Evolutionary conservation across 1,140 invertebrate species (phyloP).

Genomic region (Heliconius hewitsoni): DNA sequence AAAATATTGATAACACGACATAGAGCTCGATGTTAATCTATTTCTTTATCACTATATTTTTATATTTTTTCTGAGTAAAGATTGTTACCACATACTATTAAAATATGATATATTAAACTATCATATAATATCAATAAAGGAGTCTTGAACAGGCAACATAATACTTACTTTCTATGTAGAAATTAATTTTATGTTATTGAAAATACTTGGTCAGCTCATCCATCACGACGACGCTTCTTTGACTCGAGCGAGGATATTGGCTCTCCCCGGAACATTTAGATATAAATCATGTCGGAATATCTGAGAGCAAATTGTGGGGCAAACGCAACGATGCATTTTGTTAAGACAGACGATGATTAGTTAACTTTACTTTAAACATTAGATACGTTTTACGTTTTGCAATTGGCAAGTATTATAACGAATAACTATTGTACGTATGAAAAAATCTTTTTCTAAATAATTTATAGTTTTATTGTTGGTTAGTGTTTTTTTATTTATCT

Average conservation of each 20-base stretch:
- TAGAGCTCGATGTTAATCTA: too few relatives aligned
- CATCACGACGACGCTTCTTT: conserved; percentile 47
- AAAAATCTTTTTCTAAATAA: too few relatives aligned
- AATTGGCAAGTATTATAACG: background rate
- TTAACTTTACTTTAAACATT: conserved; percentile 24
- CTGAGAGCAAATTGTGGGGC: conserved; percentile 27
- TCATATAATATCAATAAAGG: background rate
- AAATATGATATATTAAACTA: background rate
- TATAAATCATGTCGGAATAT: conserved; percentile 41
- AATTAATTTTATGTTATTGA: conserved; percentile 52
- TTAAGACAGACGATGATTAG: conserved; percentile 30
- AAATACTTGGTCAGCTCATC: conserved; percentile 48
- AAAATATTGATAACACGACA: too few relatives aligned
- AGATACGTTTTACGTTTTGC: background rate
- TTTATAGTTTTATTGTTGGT: too few relatives aligned
- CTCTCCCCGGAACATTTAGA: conserved; percentile 32
- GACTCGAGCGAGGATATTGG: conserved; percentile 47
- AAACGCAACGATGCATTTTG: conserved; percentile 31
- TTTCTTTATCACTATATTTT: too few relatives aligned
- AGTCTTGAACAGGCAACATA: conserved; percentile 40
- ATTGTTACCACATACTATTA: background rate
- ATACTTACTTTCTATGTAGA: conserved; percentile 53
- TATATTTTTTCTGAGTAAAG: too few relatives aligned
- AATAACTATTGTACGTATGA: background rate
- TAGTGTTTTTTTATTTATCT: too few relatives aligned